A percentile compares a stretch with the other conserved stretches of the same genome.
phyloP scores from a whole-genome alignment of 2,113 vertebrate species.

The Tyrannus savana region DNA sequence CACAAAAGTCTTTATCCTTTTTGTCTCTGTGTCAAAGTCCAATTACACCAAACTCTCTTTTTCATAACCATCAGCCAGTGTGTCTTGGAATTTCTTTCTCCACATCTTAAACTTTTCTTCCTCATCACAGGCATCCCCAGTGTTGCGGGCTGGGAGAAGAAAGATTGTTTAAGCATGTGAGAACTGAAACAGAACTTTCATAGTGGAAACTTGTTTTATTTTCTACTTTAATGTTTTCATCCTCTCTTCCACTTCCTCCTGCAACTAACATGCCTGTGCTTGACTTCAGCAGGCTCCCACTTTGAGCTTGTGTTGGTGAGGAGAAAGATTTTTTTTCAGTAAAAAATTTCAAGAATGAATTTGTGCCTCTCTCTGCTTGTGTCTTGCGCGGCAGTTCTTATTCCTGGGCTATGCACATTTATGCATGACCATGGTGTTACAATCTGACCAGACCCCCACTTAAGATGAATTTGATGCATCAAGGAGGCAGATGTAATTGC shows the following conservation, averaged over 20 bases:
- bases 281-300: not conserved
- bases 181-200: not conserved
- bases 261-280: not conserved
- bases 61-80: no score
- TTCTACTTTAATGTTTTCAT: not conserved
- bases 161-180: not conserved
- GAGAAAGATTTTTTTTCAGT: not conserved
- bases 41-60: no score
- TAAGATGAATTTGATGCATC: not conserved
- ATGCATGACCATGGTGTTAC: not conserved
- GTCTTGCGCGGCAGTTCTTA: rapidly evolving
- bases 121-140: no score
- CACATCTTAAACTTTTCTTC: no score
- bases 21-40: no score
- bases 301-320: not conserved
- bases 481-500: not conserved
- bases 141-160: not conserved
- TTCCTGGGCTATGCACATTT: not conserved
- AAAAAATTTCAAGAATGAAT: not conserved
- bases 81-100: no score
- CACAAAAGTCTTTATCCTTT: no score
- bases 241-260: not conserved
- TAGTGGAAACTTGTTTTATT: not conserved
- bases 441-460: not conserved
- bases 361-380: not conserved